Base-by-base conservation (phyloP, 2,113 vertebrate species). In the Mirounga angustirostris region DNA sequence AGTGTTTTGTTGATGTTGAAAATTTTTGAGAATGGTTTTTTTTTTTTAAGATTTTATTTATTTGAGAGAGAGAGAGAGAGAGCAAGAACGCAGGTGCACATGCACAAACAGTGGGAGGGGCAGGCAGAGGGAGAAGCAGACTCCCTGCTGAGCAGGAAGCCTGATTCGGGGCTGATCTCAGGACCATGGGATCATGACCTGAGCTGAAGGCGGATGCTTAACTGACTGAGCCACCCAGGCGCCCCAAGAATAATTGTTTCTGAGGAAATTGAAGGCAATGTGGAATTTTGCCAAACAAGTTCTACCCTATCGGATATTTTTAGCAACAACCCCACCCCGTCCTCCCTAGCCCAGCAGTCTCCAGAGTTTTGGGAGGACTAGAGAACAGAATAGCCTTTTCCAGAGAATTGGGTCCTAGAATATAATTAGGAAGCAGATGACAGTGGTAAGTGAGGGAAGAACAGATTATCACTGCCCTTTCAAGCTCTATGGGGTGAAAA, bases 281-380 rank as follows among this genome's bases (percentile, higher is more conserved):
- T 92, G 63, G 40, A 96, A 76, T 65, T 89, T 86, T 82, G 14
- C 43, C 30, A 56, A 30, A 52, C 26, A 83, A 40, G 16, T 10
- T 46, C 19, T 56, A 61, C n/a, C 50, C 10, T 69, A 10, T 3
- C 16, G 28, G 28, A 26, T 92, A 59, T 16, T n/a, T n/a, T 58
- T 52, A 43, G 22, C 30, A 11, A 30, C 43, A 2, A 5, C 0
- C 5, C 9, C 12, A 4, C 7, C 6, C 4, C 0, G 0, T 5
- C 11, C 21, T 84, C 22, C 28, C 4, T 33, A 19, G 11, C 63
- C 28, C 40, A 74, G 40, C 10, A 56, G 36, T 46, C 33, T 79
- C 30, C 15, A 58, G 40, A 40, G 15, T 26, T 40, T 71, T 26
- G 15, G 65, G 58, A 86, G 19, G 40, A 24, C 43, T 19, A 33